phyloP scores from a whole-genome alignment of 2,797 vertebrate genomes.

The Acanthurus leucopareius region DNA sequence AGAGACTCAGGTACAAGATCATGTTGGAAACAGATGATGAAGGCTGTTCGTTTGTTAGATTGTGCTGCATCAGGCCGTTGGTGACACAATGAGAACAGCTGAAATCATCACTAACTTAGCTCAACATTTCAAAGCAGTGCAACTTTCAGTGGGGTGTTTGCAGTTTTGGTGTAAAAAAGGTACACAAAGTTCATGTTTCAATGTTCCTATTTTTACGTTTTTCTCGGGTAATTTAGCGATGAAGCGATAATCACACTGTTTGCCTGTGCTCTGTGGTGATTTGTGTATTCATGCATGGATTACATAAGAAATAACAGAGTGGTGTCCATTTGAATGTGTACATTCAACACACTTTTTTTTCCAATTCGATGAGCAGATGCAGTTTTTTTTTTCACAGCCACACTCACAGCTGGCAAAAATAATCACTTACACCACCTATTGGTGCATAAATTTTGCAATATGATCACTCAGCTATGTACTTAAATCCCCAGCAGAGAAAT shows the following conservation, averaged over 20 bases:
- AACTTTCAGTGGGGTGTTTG: slow-evolving; percentile 26
- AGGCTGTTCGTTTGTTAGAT: slow-evolving; percentile 41
- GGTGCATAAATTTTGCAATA: slow-evolving; percentile 11
- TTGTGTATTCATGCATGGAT: slow-evolving; percentile 43
- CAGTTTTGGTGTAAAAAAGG: not conserved
- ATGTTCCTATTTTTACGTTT: not conserved
- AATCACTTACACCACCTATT: slow-evolving; percentile 17
- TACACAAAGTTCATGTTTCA: not conserved
- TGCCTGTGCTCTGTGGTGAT: not conserved
- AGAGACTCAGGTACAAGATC: slow-evolving; percentile 26
- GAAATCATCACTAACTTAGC: slow-evolving; percentile 40
- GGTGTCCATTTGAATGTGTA: slow-evolving; percentile 37
- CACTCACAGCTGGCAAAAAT: slow-evolving; percentile 40
- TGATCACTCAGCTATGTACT: slow-evolving; percentile 16
- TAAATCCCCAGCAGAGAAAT: slow-evolving; percentile 18
- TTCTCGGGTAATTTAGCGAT: slow-evolving; percentile 20
- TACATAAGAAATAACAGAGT: slow-evolving; percentile 33
- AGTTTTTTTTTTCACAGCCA: slow-evolving; percentile 26
- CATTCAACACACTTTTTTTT: slow-evolving; percentile 31
- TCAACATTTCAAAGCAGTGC: slow-evolving; percentile 8
- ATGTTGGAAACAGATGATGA: slow-evolving; percentile 46
- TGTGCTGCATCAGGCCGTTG: slow-evolving; percentile 30
- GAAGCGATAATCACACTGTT: slow-evolving; percentile 28
- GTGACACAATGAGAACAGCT: slow-evolving; percentile 44
- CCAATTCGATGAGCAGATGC: slow-evolving; percentile 41